Base-by-base conservation (phyloP, 2,888 invertebrate genomes). In the Bellardia pandia region DNA sequence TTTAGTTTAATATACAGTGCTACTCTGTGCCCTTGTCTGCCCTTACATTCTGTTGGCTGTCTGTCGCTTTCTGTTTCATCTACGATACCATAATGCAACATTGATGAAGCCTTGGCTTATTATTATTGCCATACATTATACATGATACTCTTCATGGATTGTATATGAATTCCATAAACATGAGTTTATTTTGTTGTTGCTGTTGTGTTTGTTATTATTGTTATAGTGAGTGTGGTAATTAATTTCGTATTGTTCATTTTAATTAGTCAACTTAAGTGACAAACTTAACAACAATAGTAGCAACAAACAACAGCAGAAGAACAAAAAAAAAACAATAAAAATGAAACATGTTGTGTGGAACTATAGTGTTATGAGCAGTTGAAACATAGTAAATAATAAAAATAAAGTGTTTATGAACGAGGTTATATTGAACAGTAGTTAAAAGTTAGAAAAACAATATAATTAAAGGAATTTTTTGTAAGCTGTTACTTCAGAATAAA, bases 201-300 rank as follows among this genome's bases (percentile, higher is more conserved):
- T 62, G 42, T 58, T 66, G 42, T 33, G 76, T 30, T 56, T 60
- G 56, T 60, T 78, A n/a, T 72, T 74, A 51, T 76, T 75, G 72
- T 62, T 86, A 74, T 87, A 74, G 80, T 81, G 75, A 82, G 82
- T 88, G 85, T 88, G 83, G 89, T 89, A 89, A 88, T 89, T 88
- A 88, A 88, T 88, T 89, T 89, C 79, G 85, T 86, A 89, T 89
- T 89, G 89, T 89, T 88, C 89, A 84, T 89, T 89, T 89, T 89
- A 88, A 89, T 89, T 89, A 89, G 88, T 88, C 88, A 85, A 85
- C 85, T 87, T 84, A 85, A 87, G 84, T 86, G 85, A 76, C 84
- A 86, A 86, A 85, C 85, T 77, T 75, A 82, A 86, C 79, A 79
- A 82, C 78, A 76, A 64, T 62, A 81, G 58, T 23, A 66, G 53